Conservation (phyloP, 2,888 invertebrate species). For the Diaphora mendica region DNA sequence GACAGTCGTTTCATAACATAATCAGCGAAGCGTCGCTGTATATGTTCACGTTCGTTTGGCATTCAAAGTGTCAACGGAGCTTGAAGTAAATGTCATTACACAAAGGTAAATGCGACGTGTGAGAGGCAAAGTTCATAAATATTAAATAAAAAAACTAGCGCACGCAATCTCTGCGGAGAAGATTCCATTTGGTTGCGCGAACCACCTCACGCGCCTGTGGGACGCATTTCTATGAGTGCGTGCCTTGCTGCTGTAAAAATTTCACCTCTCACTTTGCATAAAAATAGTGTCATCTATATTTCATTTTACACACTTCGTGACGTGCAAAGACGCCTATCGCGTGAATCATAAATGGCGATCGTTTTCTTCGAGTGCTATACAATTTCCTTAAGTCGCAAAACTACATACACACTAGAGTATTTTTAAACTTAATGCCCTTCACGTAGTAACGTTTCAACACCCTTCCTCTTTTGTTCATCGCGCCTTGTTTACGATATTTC, state of each 20-base stretch:
- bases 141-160: conserved; percentile 81
- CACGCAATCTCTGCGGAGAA: conserved; percentile 78
- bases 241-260: conserved; percentile 73
- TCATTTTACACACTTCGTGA: conserved; percentile 71
- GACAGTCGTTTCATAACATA: conserved; percentile 40
- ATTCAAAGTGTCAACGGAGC: conserved; percentile 71
- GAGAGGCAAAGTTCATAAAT: conserved; percentile 78
- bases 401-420: conserved; percentile 50
- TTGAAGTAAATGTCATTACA: conserved; percentile 76
- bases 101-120: conserved; percentile 74
- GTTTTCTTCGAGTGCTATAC: conserved; percentile 72
- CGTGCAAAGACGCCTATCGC: conserved; percentile 74
- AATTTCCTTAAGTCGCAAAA: conserved; percentile 63
- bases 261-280: conserved; percentile 78
- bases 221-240: conserved; percentile 73
- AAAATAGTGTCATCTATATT: conserved; percentile 78
- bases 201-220: conserved; percentile 65
- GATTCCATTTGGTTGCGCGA: conserved; percentile 74
- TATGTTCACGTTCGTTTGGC: conserved; percentile 69
- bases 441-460: conserved; percentile 53
- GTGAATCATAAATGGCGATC: conserved; percentile 81
- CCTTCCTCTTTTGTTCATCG: conserved; percentile 51
- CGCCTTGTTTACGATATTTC: conserved; percentile 52
- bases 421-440: conserved; percentile 57
- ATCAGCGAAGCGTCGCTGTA: conserved; percentile 61